Evolutionary conservation across 2,113 vertebrate genomes (phyloP).

Genomic region (Podilymbus podiceps): DNA sequence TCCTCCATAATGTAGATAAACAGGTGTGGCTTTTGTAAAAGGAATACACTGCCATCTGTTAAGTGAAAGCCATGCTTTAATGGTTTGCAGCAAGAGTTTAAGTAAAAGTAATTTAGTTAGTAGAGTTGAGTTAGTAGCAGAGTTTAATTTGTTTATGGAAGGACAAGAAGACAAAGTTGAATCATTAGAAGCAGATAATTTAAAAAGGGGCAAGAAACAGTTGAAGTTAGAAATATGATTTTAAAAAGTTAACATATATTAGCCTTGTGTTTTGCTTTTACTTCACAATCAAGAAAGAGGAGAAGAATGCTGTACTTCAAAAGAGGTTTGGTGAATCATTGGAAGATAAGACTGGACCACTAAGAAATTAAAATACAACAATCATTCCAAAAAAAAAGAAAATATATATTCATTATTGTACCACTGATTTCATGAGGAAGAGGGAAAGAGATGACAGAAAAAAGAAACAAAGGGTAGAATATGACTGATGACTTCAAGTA

Average conservation of each 20-base stretch:
- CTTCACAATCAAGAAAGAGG: background rate
- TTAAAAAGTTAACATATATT: background rate
- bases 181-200: background rate
- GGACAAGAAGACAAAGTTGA: background rate
- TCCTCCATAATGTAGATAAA: slow-evolving; percentile 36
- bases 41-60: background rate
- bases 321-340: background rate
- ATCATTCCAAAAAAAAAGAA: background rate
- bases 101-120: background rate
- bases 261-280: background rate
- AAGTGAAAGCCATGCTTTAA: background rate
- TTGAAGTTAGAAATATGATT: background rate
- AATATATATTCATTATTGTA: background rate
- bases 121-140: background rate
- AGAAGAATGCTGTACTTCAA: background rate
- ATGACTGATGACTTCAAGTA: background rate
- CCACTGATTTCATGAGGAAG: background rate
- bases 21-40: background rate
- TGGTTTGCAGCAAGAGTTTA: background rate
- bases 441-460: background rate
- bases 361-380: background rate
- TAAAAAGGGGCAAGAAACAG: background rate
- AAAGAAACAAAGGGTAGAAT: background rate
- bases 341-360: background rate
- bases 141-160: background rate